These are phyloP conservation scores for Amiota mariae DNA, from an alignment of 2,888 invertebrate species.

Conservation along the genomic window DNA sequence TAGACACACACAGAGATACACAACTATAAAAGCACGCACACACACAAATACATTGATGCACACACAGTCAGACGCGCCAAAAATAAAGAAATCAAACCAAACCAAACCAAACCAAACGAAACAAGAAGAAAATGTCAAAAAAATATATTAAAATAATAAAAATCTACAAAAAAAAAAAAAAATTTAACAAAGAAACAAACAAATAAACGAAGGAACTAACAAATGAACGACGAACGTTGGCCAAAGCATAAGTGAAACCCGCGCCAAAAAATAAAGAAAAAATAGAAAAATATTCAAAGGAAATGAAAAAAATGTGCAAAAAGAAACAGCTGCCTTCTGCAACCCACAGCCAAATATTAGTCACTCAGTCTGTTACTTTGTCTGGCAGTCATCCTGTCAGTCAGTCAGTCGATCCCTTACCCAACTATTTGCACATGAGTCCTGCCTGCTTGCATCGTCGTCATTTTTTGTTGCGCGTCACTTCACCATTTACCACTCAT, in stretches of 20 bases:
- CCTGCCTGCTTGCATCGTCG: neutral
- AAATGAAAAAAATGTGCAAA: neutral
- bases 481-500: neutral
- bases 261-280: conserved; percentile 8
- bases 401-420: too few relatives aligned
- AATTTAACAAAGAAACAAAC: conserved; percentile 2
- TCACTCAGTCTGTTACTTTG: neutral
- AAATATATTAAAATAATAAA: neutral
- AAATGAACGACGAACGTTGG: neutral
- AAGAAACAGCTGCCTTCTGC: neutral
- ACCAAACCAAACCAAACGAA: neutral
- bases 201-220: neutral
- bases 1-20: neutral
- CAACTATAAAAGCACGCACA: neutral
- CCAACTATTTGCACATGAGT: neutral
- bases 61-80: neutral
- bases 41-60: neutral
- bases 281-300: neutral
- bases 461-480: neutral
- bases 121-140: neutral
- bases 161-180: neutral
- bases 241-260: neutral
- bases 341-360: neutral
- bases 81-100: neutral
- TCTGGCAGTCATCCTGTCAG: too few relatives aligned